These are phyloP conservation scores for Argopecten irradians DNA, from an alignment of 1,140 invertebrate species.

Conservation along the genomic window DNA sequence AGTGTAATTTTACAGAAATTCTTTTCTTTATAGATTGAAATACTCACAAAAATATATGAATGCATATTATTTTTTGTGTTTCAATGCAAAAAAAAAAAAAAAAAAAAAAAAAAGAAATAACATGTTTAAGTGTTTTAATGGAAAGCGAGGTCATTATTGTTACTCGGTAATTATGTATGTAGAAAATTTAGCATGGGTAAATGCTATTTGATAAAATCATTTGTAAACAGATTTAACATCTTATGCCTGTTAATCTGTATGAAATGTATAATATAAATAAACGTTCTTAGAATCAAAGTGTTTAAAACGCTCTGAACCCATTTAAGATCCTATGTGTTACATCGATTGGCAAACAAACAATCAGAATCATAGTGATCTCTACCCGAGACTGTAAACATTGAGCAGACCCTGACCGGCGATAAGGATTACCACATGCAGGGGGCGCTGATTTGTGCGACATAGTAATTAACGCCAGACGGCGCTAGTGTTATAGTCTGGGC, in stretches of 20 bases:
- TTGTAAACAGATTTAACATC: not conserved
- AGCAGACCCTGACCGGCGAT: not conserved
- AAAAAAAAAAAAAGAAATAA: too few relatives aligned
- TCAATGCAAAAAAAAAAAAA: too few relatives aligned
- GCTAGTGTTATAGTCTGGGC: not conserved
- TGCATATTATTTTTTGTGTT: too few relatives aligned
- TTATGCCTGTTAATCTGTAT: not conserved
- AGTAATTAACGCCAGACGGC: slow-evolving; percentile 14
- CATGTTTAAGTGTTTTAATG: too few relatives aligned
- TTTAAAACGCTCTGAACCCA: not conserved
- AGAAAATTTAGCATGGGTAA: not conserved
- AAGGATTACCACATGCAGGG: slow-evolving; percentile 15
- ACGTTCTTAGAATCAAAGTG: not conserved
- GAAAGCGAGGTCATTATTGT: too few relatives aligned
- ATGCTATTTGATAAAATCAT: not conserved
- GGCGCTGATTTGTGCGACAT: not conserved
- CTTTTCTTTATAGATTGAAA: too few relatives aligned
- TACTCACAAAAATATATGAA: too few relatives aligned
- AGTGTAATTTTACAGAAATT: too few relatives aligned
- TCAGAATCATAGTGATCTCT: not conserved
- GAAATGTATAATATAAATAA: not conserved
- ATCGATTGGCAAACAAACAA: not conserved
- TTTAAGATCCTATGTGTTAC: not conserved
- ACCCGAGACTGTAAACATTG: not conserved
- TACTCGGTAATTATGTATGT: too few relatives aligned